A percentile compares a stretch with the other conserved stretches of the same genome.
phyloP scores from a whole-genome alignment of 1,140 invertebrate species.

The Drosophila ananassae region DNA sequence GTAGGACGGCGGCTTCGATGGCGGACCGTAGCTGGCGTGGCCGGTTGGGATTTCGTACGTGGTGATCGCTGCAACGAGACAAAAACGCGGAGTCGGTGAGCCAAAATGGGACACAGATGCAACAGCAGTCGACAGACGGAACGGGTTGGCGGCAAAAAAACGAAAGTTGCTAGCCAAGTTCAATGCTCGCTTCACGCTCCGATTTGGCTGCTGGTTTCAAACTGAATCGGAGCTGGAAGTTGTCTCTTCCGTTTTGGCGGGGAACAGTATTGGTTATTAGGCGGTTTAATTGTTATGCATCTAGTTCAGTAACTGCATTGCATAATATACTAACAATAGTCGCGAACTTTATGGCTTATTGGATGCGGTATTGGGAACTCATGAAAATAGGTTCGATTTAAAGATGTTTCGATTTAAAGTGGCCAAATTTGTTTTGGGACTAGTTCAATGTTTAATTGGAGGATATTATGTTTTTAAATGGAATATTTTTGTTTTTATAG shows the following conservation, averaged over 20 bases:
- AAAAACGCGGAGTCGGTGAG: constrained; percentile 21
- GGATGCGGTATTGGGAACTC: constrained; percentile 4
- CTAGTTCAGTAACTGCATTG: constrained; percentile 47
- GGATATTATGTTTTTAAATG: too few species aligned
- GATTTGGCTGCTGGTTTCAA: constrained; percentile 36
- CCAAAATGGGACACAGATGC: constrained; percentile 51
- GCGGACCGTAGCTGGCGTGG: constrained; percentile 77
- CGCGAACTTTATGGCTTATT: constrained; percentile 17
- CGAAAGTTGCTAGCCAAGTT: constrained; percentile 70
- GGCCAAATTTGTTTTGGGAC: background rate
- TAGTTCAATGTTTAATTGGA: background rate
- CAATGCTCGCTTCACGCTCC: constrained; percentile 51
- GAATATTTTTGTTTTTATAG: too few species aligned
- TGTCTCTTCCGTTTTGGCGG: constrained; percentile 69
- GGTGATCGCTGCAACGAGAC: constrained; percentile 72
- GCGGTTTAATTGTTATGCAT: constrained; percentile 66
- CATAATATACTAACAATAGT: constrained; percentile 38
- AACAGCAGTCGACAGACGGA: constrained; percentile 43
- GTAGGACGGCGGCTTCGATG: constrained; percentile 77
- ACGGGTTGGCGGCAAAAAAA: constrained; percentile 67
- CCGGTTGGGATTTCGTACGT: constrained; percentile 80
- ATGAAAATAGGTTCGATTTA: constrained; percentile 16
- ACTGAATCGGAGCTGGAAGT: constrained; percentile 27
- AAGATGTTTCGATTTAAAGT: background rate
- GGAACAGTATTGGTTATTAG: constrained; percentile 49